Evolutionary conservation across 2,113 vertebrate species (phyloP).

Genomic region (Lonchura striata): DNA sequence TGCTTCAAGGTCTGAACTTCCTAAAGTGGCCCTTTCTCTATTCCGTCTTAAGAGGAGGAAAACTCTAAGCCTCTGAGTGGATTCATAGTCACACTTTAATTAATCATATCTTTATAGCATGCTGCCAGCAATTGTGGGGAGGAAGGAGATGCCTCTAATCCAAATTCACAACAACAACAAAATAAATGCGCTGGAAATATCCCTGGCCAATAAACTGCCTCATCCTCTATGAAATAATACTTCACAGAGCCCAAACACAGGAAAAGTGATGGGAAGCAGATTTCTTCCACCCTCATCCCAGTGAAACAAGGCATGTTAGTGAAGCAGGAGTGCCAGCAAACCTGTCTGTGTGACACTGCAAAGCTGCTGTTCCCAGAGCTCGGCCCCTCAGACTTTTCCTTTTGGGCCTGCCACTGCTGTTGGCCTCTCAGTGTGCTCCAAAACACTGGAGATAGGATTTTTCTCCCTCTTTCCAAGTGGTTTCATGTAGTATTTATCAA

Average conservation of each 20-base stretch:
- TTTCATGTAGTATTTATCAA: conserved; percentile 14
- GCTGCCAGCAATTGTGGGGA: conserved; percentile 33
- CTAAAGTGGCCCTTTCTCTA: neutral
- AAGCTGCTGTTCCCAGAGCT: neutral
- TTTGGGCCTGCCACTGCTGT: accelerated
- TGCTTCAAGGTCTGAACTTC: neutral
- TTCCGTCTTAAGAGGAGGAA: neutral
- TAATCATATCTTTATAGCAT: conserved; percentile 35
- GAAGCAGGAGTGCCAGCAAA: neutral
- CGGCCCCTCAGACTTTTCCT: neutral
- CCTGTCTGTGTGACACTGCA: neutral
- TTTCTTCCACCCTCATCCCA: neutral
- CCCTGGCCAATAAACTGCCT: neutral
- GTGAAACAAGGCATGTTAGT: accelerated
- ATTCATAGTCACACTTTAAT: conserved; percentile 54
- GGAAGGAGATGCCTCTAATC: conserved; percentile 29
- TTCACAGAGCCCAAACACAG: neutral
- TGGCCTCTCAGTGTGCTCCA: neutral
- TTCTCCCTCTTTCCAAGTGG: neutral
- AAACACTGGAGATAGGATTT: neutral
- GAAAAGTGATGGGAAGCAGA: neutral
- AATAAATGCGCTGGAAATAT: neutral
- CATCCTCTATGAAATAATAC: neutral
- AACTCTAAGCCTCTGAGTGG: conserved; percentile 2
- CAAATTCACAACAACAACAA: conserved; percentile 26